A percentile compares a stretch with the other conserved stretches of the same genome.
Conservation (phyloP, 2,888 invertebrate species). For the Gnatocerus cornutus region DNA sequence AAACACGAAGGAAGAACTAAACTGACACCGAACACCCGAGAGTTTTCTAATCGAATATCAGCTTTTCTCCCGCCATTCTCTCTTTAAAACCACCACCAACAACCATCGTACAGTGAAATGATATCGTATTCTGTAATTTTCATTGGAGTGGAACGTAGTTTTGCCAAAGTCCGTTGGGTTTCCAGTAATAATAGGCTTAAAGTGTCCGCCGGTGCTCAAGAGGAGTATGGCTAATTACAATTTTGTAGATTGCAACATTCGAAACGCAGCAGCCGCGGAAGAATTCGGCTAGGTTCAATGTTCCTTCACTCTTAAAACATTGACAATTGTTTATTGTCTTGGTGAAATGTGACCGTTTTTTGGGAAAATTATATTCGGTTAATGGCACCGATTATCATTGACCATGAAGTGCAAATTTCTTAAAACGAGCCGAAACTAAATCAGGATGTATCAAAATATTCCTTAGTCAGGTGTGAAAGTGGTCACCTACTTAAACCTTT, state of each 20-base stretch:
- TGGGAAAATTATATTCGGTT: constrained; percentile 12
- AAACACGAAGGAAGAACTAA: constrained; percentile 68
- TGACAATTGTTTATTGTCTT: constrained; percentile 14
- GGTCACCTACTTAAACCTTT: constrained; percentile 37
- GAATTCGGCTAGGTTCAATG: constrained; percentile 31
- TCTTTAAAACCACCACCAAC: constrained; percentile 66
- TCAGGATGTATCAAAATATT: constrained; percentile 14
- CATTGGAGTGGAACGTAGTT: constrained; percentile 46
- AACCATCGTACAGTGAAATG: constrained; percentile 60
- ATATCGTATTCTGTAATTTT: constrained; percentile 54
- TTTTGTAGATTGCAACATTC: constrained; percentile 16
- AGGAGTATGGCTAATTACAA: neutral
- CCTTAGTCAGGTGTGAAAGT: constrained; percentile 37
- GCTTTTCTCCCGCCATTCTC: constrained; percentile 68
- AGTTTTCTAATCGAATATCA: constrained; percentile 70
- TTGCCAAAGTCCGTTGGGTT: constrained; percentile 29
- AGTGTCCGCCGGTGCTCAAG: constrained; percentile 7
- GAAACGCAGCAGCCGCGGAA: neutral
- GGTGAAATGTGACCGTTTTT: constrained; percentile 4
- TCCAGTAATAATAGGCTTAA: constrained; percentile 24
- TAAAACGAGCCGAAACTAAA: neutral
- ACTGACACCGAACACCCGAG: constrained; percentile 67
- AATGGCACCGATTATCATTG: constrained; percentile 26
- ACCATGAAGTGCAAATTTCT: constrained; percentile 23
- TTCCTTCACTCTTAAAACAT: neutral